These are phyloP conservation scores for Carlito syrichta DNA, from an alignment of 2,113 vertebrate genomes.

Conservation along the genomic window DNA sequence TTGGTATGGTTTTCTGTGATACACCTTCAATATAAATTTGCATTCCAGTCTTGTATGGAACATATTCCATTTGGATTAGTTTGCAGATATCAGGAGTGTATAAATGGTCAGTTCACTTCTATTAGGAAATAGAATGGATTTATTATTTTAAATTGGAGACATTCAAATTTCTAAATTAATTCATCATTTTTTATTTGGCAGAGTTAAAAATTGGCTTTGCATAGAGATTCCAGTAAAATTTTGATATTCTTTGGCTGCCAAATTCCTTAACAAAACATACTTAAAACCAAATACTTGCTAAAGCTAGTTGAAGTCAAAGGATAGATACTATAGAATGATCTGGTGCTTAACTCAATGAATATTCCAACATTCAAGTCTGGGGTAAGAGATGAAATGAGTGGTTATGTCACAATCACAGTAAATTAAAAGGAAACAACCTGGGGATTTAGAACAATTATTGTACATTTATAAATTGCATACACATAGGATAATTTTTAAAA, in stretches of 20 bases:
- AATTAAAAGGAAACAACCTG: background rate
- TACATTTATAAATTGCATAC: background rate
- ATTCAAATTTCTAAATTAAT: slow-evolving; percentile 50
- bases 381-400: background rate
- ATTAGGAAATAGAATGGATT: background rate
- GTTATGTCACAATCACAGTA: background rate
- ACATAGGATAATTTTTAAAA: background rate
- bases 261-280: slow-evolving; percentile 48
- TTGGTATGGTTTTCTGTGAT: background rate
- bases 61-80: background rate
- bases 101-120: background rate
- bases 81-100: slow-evolving; percentile 18
- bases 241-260: background rate
- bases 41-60: background rate
- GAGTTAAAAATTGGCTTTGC: background rate
- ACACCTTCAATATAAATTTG: background rate
- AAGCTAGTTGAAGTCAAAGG: background rate
- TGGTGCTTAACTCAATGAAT: background rate
- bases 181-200: slow-evolving; percentile 45
- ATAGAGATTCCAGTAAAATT: background rate
- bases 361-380: background rate
- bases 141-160: slow-evolving; percentile 18
- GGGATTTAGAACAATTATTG: background rate
- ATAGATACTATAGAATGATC: background rate
- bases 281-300: slow-evolving; percentile 23